A percentile compares a stretch with the other conserved stretches of the same genome.
These are phyloP conservation scores for Drosophila ironensis DNA, from an alignment of 1,140 invertebrate species.

Conservation along the genomic window DNA sequence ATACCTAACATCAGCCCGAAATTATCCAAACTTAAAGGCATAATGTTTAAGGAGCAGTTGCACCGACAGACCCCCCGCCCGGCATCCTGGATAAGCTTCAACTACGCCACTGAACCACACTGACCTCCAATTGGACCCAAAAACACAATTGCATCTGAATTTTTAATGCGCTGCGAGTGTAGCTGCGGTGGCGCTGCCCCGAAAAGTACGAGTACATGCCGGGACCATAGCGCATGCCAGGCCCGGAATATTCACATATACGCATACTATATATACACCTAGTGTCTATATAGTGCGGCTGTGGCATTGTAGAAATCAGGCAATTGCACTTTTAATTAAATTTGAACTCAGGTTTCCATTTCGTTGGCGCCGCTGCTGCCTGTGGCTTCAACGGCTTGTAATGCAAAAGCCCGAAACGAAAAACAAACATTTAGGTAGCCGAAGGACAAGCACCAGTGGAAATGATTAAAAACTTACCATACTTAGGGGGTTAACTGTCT, in stretches of 20 bases:
- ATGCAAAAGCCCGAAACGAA: no score
- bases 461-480: no score
- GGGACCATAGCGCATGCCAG: neutral
- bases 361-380: conserved; percentile 8
- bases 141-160: conserved; percentile 67
- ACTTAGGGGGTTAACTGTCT: no score
- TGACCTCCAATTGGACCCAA: conserved; percentile 62
- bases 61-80: no score
- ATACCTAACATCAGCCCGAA: no score
- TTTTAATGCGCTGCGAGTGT: conserved; percentile 57
- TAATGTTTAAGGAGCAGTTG: no score
- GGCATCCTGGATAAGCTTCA: no score
- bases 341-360: conserved; percentile 49
- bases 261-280: neutral
- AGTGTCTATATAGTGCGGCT: neutral
- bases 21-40: no score
- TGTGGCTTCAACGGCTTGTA: neutral
- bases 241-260: neutral
- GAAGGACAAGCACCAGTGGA: no score
- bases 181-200: conserved; percentile 15
- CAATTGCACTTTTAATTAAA: conserved; percentile 67
- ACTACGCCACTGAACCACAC: conserved; percentile 8
- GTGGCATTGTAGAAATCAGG: conserved; percentile 35
- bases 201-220: neutral
- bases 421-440: no score